These are phyloP conservation scores for Drosophila pruinosa DNA, from an alignment of 1,140 invertebrate genomes.

Conservation along the genomic window DNA sequence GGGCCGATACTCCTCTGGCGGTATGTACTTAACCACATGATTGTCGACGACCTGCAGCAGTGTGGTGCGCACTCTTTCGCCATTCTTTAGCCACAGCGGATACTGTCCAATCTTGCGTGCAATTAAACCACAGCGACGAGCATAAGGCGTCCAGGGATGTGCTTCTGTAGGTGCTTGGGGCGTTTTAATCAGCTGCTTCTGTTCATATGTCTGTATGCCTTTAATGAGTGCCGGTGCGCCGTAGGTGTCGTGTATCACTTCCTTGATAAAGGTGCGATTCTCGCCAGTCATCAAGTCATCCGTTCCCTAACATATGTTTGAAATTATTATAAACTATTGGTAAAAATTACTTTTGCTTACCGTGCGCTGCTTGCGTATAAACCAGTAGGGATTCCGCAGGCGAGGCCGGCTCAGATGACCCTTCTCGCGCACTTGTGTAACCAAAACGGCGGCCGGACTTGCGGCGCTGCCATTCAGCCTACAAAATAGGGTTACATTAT, in stretches of 20 bases:
- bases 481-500: background rate
- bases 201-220: slow-evolving; percentile 82
- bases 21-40: slow-evolving; percentile 96
- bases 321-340: background rate
- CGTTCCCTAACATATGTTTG: slow-evolving; percentile 10
- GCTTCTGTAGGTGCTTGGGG: slow-evolving; percentile 83
- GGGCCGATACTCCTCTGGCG: slow-evolving; percentile 91
- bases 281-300: slow-evolving; percentile 90
- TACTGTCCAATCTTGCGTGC: slow-evolving; percentile 96
- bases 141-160: slow-evolving; percentile 86
- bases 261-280: slow-evolving; percentile 92
- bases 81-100: slow-evolving; percentile 95
- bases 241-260: slow-evolving; percentile 89
- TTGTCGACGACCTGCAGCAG: slow-evolving; percentile 96
- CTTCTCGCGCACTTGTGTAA: slow-evolving; percentile 80
- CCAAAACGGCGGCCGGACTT: slow-evolving; percentile 24
- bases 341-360: slow-evolving; percentile 75
- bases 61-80: slow-evolving; percentile 90
- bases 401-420: slow-evolving; percentile 82
- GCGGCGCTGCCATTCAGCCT: slow-evolving; percentile 35
- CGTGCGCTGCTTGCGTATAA: slow-evolving; percentile 83
- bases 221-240: slow-evolving; percentile 83
- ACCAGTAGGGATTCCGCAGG: slow-evolving; percentile 85
- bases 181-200: slow-evolving; percentile 84
- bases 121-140: slow-evolving; percentile 92